Conservation (phyloP, 2,113 vertebrate genomes). For the Halichoeres trimaculatus region DNA sequence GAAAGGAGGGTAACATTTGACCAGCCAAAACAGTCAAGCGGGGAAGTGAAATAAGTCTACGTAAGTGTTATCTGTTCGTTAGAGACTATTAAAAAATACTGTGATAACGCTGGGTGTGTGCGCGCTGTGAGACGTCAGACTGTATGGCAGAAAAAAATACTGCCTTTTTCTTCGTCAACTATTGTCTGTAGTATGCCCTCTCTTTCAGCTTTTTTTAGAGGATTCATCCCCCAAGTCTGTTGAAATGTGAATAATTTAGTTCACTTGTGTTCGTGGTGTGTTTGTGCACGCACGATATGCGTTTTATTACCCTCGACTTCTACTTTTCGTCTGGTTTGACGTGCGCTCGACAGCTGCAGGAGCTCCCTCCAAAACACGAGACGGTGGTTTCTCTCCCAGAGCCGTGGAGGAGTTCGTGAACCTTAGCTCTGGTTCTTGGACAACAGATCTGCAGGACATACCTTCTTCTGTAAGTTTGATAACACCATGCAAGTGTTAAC, state of each 20-base stretch:
- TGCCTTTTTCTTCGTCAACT: neutral
- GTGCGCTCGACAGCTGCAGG: conserved; percentile 11
- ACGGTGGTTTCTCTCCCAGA: no score
- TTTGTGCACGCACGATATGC: neutral
- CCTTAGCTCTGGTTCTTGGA: neutral
- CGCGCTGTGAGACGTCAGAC: neutral
- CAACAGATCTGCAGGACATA: neutral
- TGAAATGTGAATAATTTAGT: neutral
- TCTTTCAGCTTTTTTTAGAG: neutral
- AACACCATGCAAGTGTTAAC: no score
- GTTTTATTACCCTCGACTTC: neutral
- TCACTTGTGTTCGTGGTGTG: neutral
- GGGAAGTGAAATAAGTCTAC: neutral
- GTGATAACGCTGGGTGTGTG: neutral
- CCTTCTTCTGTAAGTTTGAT: neutral
- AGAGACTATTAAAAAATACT: accelerated
- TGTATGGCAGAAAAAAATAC: neutral
- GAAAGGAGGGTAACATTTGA: neutral
- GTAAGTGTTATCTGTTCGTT: neutral
- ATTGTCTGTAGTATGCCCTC: neutral
- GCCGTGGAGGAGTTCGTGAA: neutral
- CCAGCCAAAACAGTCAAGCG: neutral
- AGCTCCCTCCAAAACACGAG: conserved; percentile 1
- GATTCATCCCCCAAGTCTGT: accelerated
- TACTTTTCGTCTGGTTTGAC: neutral